These are phyloP conservation scores for Gallinago solitaria DNA, from an alignment of 2,797 vertebrate genomes.

Conservation along the genomic window DNA sequence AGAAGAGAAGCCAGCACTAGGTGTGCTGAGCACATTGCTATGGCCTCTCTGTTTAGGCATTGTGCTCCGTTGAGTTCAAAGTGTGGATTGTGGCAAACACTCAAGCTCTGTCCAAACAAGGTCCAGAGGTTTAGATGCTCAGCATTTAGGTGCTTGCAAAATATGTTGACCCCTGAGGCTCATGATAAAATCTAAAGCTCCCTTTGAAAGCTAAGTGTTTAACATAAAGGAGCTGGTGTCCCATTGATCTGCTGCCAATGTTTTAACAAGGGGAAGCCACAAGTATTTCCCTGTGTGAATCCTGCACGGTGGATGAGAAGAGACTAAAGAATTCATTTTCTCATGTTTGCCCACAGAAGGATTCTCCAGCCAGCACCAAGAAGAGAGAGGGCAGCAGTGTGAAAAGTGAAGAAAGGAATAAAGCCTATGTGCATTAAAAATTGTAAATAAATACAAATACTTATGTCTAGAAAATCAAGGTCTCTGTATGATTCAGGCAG, in stretches of 20 bases:
- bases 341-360: neutral
- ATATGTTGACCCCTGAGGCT: slow-evolving; percentile 61
- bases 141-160: slow-evolving; percentile 48
- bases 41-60: neutral
- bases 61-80: slow-evolving; percentile 13
- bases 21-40: neutral
- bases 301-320: neutral
- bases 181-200: slow-evolving; percentile 47
- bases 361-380: neutral
- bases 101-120: slow-evolving; percentile 13
- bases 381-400: neutral
- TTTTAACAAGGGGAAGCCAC: slow-evolving; percentile 46
- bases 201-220: slow-evolving; percentile 58
- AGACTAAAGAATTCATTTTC: neutral
- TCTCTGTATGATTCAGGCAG: neutral
- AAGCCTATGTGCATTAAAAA: neutral
- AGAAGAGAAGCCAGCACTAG: neutral
- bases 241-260: slow-evolving; percentile 46
- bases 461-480: neutral
- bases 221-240: slow-evolving; percentile 18
- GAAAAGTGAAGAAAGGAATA: slow-evolving; percentile 6
- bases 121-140: slow-evolving; percentile 40
- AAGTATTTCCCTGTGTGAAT: slow-evolving; percentile 7
- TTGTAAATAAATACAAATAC: slow-evolving; percentile 20
- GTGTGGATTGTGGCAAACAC: neutral